phyloP scores from a whole-genome alignment of 2,888 invertebrate genomes.

The Xestia xanthographa region DNA sequence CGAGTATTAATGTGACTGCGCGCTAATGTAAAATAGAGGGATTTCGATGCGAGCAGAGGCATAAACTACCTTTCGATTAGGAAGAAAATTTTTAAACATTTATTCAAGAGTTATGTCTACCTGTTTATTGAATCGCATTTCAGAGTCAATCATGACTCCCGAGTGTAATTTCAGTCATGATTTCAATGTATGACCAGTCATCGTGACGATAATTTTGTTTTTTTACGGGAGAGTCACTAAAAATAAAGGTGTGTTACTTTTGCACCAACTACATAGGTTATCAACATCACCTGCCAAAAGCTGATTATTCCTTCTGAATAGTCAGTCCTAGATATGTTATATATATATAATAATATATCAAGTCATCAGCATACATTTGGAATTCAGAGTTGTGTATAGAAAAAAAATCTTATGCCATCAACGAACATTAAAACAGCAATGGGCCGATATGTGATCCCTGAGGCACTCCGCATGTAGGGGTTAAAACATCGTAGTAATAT shows the following conservation, averaged over 20 bases:
- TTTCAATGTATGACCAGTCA: too few relatives aligned
- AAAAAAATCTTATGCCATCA: neutral
- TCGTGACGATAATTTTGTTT: too few relatives aligned
- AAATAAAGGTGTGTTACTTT: too few relatives aligned
- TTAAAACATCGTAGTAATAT: neutral
- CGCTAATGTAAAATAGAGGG: neutral
- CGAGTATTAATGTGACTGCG: neutral
- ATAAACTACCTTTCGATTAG: neutral
- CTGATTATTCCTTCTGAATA: too few relatives aligned
- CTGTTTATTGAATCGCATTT: neutral
- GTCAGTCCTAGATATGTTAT: neutral
- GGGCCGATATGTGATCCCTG: neutral
- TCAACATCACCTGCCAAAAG: neutral
- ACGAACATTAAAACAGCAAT: neutral
- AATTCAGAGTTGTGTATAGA: neutral
- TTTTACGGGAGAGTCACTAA: neutral
- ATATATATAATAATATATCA: neutral
- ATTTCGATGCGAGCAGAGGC: neutral
- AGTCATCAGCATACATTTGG: neutral
- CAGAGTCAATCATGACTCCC: neutral
- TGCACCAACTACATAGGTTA: neutral
- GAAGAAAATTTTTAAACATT: neutral
- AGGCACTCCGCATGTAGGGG: neutral
- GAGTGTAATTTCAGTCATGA: too few relatives aligned
- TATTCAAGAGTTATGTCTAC: neutral